Evolutionary conservation across 2,888 invertebrate species (phyloP), one percentile per base, ranked within the genome.

Genomic region (Tenthredo distinguenda): DNA sequence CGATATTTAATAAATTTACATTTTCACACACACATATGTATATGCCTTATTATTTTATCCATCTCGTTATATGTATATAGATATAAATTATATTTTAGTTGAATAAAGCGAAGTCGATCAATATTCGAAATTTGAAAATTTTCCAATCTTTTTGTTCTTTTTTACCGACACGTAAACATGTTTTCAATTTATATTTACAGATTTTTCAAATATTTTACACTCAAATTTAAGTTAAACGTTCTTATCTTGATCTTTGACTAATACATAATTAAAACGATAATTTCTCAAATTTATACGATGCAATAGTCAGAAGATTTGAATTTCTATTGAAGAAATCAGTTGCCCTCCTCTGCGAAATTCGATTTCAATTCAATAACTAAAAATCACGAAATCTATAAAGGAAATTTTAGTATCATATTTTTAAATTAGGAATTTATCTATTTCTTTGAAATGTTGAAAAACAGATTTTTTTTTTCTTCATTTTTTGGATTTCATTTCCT

Each of bases 1-100:
- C 71, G 71, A 55, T 55, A 65, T 83, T 83, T 65, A 47, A 40
- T 21, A 83, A 83, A 83, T 83, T 83, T 68, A 26, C 83, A 83
- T 83, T 68, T 83, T 50, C 34, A 65, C 40, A 31, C 81, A 37
- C 40, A 37, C n/a, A 65, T 62, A 79, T 31, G 50, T 79, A n/a
- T 58, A 15, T 31, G 26, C 10, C 31, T 43, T 77, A 18, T 76
- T 40, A 65, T 65, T 21, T 31, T 58, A 62, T 34, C n/a, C n/a
- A 9, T 12, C 21, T 34, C 18, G 15, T 62, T n/a, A 55, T 34
- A 43, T 21, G 9, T 34, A n/a, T n/a, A 37, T 12, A 26, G 9
- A 34, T 12, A 21, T 34, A 55, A n/a, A n/a, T n/a, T n/a, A 55
- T 55, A 55, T 55, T 55, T n/a, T 7, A n/a, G 6, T 55, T n/a